Evolutionary conservation across 2,888 invertebrate species (phyloP), one percentile per base, ranked within the genome.

Genomic region (Lasioglossum lativentre): DNA sequence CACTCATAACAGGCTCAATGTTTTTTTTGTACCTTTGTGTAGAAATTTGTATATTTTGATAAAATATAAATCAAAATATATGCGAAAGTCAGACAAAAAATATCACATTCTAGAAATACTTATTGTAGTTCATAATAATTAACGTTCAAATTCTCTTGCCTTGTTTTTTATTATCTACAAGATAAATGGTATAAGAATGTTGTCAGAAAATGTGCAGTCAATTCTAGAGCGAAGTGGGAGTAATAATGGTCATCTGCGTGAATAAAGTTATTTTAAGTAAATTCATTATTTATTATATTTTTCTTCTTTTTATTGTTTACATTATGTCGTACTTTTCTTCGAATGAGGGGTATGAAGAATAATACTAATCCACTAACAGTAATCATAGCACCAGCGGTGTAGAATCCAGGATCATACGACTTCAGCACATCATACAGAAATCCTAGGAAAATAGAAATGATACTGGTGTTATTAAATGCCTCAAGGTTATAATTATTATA

Each of bases 341-440:
- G 78, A 63, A 89, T 68, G 4, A 47, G 8, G 4, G 98, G 98
- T 93, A 98, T 98, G 86, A 97, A 95, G 95, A 98, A 99, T 86
- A 99, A 96, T 96, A 99, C 98, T 70, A 98, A 76, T 19, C 99
- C 99, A 93, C 99, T 99, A 71, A 98, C 88, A 6, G 98, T 97
- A 83, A 99, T 98, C 94, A 98, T 97, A 0, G 96, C 95, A 8
- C 99, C 99, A 34, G 99, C 98, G 84, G 99, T 96, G 91, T 97
- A 97, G 95, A 99, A 99, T 0, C 98, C 98, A 27, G 98, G 97
- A 92, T 98, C 96, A 95, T 99, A 99, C 27, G 98, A 97, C 3
- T 96, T 91, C 10, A 97, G 96, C 23, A 96, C 95, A 93, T 99
- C 99, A 93, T 96, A 98, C 80, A 99, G 95, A 96, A 97, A 97